Percentiles rank a stretch among this genome's conserved stretches.
Conservation (phyloP, 1,140 invertebrate species). For the Drosophila novamexicana region DNA sequence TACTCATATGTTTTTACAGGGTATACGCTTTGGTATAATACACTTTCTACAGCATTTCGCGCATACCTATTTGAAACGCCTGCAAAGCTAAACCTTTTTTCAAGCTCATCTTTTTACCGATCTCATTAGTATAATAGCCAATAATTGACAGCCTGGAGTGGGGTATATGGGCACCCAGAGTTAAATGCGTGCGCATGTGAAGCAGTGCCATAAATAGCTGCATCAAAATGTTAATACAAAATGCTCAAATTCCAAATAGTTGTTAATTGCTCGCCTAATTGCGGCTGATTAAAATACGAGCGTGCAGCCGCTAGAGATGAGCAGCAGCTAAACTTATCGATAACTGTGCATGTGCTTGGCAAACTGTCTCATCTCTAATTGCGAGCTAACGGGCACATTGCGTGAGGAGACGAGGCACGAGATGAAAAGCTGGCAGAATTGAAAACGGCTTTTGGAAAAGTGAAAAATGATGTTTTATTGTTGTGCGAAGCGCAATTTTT, state of each 20-base stretch:
- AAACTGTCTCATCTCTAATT: constrained; percentile 41
- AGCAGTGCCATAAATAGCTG: constrained; percentile 44
- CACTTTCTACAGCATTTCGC: constrained; percentile 1
- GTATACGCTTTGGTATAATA: not conserved
- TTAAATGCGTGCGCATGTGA: constrained; percentile 21
- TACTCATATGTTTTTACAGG: too few relatives aligned
- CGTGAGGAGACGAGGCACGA: constrained; percentile 3
- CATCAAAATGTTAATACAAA: constrained; percentile 59
- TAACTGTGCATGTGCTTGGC: not conserved
- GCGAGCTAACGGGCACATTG: constrained; percentile 28
- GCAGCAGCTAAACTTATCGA: not conserved
- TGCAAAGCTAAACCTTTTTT: not conserved
- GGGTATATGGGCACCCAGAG: not conserved
- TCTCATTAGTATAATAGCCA: not conserved
- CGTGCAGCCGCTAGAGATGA: constrained; percentile 16
- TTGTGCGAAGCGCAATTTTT: constrained; percentile 39
- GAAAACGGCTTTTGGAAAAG: constrained; percentile 45
- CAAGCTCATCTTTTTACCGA: not conserved
- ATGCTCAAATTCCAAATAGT: constrained; percentile 46
- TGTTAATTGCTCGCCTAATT: constrained; percentile 69
- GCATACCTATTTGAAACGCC: not conserved
- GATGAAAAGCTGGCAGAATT: constrained; percentile 18
- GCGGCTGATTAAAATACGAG: constrained; percentile 2
- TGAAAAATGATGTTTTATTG: constrained; percentile 49
- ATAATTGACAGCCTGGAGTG: not conserved